phyloP scores from a whole-genome alignment of 2,797 vertebrate genomes.

The Rhincodon typus region DNA sequence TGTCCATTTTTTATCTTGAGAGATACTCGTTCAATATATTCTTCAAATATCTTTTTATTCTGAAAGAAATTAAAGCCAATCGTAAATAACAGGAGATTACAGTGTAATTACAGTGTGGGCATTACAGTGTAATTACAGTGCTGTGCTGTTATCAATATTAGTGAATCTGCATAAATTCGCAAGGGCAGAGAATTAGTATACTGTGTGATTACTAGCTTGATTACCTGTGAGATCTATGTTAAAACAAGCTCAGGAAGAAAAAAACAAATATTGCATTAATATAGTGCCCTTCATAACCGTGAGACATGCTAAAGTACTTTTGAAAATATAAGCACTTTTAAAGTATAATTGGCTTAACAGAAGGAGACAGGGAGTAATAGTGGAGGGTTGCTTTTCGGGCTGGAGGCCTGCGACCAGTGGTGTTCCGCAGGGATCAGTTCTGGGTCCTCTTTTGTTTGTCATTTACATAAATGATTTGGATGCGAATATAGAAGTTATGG shows the following conservation, averaged over 20 bases:
- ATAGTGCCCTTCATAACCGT: not conserved
- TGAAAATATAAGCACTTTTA: not conserved
- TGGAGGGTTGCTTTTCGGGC: too few species aligned
- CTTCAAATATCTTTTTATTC: slow-evolving; percentile 48
- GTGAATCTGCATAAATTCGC: too few species aligned
- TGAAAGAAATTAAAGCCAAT: slow-evolving; percentile 43
- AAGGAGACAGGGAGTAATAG: too few species aligned
- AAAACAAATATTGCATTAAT: not conserved
- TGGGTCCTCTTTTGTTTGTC: too few species aligned
- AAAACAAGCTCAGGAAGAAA: not conserved
- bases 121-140: too few species aligned
- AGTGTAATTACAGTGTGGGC: not conserved
- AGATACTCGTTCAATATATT: slow-evolving; percentile 33
- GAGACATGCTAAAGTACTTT: not conserved
- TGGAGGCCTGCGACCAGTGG: too few species aligned
- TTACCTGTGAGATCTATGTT: not conserved
- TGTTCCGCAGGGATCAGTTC: too few species aligned
- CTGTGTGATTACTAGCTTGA: too few species aligned
- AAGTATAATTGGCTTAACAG: not conserved
- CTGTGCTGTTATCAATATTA: too few species aligned
- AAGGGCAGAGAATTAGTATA: too few species aligned
- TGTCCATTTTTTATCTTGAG: slow-evolving; percentile 43
- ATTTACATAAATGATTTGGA: too few species aligned
- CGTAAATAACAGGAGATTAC: not conserved
- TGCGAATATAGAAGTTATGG: too few species aligned